Conservation (phyloP, 1,140 invertebrate genomes). For the Dinoponera quadriceps region DNA sequence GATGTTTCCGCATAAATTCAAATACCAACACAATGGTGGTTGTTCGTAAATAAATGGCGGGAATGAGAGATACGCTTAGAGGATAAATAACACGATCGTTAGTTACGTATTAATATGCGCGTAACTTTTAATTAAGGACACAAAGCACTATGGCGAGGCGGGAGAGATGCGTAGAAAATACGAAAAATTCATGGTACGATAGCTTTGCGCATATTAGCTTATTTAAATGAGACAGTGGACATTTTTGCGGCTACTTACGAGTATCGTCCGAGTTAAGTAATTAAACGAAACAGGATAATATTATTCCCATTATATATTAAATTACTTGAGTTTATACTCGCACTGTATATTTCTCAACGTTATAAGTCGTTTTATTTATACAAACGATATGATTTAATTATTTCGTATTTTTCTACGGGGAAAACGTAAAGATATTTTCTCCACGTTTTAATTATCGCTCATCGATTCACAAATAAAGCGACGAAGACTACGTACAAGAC, state of each 20-base stretch:
- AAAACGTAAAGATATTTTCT: constrained; percentile 7
- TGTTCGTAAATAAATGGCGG: neutral
- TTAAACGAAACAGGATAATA: constrained; percentile 33
- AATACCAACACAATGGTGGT: neutral
- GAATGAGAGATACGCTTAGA: neutral
- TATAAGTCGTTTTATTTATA: neutral
- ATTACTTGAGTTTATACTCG: neutral
- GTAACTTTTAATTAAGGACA: constrained; percentile 37
- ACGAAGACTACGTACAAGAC: no score
- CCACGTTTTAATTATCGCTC: neutral
- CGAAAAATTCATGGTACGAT: constrained; percentile 27
- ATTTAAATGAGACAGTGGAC: constrained; percentile 28
- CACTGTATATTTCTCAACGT: neutral
- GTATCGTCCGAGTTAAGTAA: constrained; percentile 6
- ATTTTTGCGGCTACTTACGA: constrained; percentile 6
- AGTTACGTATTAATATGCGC: constrained; percentile 4
- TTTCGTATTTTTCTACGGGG: neutral
- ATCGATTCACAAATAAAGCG: neutral
- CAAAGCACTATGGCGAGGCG: neutral
- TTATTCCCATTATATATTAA: no score
- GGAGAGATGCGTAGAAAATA: constrained; percentile 9
- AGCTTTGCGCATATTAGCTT: constrained; percentile 28
- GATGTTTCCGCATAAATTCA: neutral
- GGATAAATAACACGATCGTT: constrained; percentile 3
- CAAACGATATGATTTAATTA: neutral